Percentiles rank a stretch among this genome's conserved stretches.
phyloP scores from a whole-genome alignment of 2,888 invertebrate species.

The Xestia ashworthii region DNA sequence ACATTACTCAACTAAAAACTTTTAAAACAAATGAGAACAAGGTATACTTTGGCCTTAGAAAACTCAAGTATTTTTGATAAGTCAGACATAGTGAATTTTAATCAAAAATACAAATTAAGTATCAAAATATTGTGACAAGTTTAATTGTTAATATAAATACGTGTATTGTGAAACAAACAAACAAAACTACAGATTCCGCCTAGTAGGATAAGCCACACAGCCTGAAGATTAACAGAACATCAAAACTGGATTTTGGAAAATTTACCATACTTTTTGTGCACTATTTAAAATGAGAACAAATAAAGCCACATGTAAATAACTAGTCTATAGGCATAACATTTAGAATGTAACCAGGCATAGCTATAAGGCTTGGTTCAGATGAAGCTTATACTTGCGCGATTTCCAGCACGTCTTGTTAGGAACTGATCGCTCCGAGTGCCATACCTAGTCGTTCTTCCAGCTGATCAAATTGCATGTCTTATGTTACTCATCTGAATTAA shows the following conservation, averaged over 20 bases:
- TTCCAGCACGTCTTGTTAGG: not conserved
- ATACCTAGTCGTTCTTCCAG: not conserved
- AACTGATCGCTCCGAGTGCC: not conserved
- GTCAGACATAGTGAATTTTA: slow-evolving; percentile 4
- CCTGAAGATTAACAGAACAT: not conserved
- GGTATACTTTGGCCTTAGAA: slow-evolving; percentile 41
- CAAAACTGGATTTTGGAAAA: not conserved
- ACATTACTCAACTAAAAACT: slow-evolving; percentile 34
- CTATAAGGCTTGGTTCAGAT: slow-evolving; percentile 12
- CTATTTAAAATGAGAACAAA: not conserved
- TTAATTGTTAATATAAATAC: not conserved
- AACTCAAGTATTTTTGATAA: slow-evolving; percentile 22
- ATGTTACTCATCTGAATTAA: slow-evolving; percentile 12
- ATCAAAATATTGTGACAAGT: slow-evolving; percentile 31
- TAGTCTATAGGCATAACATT: slow-evolving; percentile 1
- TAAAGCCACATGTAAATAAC: slow-evolving; percentile 2
- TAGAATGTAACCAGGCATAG: not conserved
- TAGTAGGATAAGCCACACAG: not conserved
- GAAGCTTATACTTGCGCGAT: not conserved
- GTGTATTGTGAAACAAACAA: not conserved
- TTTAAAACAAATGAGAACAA: slow-evolving; percentile 38
- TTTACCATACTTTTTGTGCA: not conserved
- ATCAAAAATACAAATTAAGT: not conserved
- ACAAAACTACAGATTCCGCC: not conserved
- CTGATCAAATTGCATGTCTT: not conserved